A percentile compares a stretch with the other conserved stretches of the same genome.
Evolutionary conservation across 2,113 vertebrate genomes (phyloP).

Genomic region (Protobothrops flavoviridis): DNA sequence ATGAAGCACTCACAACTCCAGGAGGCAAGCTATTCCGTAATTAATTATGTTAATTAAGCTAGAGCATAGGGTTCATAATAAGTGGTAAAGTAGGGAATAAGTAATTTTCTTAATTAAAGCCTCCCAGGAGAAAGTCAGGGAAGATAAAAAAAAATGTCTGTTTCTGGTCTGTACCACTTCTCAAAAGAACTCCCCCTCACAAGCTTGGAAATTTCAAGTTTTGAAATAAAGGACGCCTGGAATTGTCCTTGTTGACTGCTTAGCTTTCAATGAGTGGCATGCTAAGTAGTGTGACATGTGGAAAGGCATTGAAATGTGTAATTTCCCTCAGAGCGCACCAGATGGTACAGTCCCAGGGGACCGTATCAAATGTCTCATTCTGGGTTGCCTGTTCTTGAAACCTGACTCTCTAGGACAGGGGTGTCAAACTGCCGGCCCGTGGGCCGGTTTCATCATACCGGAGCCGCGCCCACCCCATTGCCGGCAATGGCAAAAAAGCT

Average conservation of each 20-base stretch:
- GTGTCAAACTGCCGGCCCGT: no score
- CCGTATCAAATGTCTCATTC: neutral
- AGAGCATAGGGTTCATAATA: neutral
- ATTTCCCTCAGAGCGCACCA: neutral
- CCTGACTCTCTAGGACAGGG: neutral
- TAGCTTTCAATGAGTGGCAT: neutral
- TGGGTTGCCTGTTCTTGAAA: neutral
- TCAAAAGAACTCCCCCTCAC: neutral
- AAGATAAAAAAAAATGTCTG: neutral
- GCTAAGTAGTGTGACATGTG: neutral
- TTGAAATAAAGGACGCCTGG: no score
- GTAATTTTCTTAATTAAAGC: neutral
- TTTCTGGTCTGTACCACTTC: neutral
- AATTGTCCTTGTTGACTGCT: neutral
- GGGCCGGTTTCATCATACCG: no score
- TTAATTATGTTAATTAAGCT: no score
- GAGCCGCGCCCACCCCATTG: no score
- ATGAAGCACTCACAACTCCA: neutral
- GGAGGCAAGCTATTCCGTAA: neutral
- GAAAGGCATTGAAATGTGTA: neutral
- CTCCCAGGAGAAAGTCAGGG: neutral
- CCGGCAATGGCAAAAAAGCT: no score
- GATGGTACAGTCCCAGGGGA: neutral
- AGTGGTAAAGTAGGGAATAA: neutral
- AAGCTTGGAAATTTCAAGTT: neutral